A percentile compares a stretch with the other conserved stretches of the same genome.
phyloP scores from a whole-genome alignment of 2,888 invertebrate genomes.

The Apodemia zela region DNA sequence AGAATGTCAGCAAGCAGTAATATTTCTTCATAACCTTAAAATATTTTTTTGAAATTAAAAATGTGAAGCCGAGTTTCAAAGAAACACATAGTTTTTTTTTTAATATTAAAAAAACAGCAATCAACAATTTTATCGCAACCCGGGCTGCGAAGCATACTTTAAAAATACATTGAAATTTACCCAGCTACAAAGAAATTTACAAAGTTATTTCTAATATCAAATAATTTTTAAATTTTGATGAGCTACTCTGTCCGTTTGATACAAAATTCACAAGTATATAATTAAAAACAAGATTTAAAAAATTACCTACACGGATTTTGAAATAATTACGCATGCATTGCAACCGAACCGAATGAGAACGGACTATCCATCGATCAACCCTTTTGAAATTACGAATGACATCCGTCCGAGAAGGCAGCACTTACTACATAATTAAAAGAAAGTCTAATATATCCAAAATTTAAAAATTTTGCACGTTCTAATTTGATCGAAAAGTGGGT shows the following conservation, averaged over 20 bases:
- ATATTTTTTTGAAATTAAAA: no score
- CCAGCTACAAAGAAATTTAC: no score
- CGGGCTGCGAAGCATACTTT: background rate
- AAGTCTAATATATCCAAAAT: background rate
- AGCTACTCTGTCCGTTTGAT: slow-evolving; percentile 10
- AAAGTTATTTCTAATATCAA: no score
- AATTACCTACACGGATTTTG: slow-evolving; percentile 16
- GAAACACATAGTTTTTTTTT: no score
- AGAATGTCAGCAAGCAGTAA: no score
- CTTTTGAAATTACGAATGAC: slow-evolving; percentile 75
- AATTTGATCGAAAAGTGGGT: background rate
- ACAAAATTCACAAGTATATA: background rate
- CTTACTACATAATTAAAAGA: slow-evolving; percentile 10
- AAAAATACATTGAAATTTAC: background rate
- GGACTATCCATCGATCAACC: slow-evolving; percentile 74
- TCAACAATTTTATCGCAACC: no score
- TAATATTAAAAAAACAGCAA: no score
- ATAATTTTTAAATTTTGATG: background rate
- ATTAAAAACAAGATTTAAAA: background rate
- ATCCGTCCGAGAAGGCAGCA: slow-evolving; percentile 52
- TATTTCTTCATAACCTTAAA: no score
- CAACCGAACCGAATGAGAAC: slow-evolving; percentile 61
- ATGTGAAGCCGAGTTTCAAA: no score
- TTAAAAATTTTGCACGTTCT: background rate
- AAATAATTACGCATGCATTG: slow-evolving; percentile 55